Evolutionary conservation across 2,113 vertebrate genomes (phyloP), one percentile per base, ranked within the genome.

Genomic region (Salvator merianae): DNA sequence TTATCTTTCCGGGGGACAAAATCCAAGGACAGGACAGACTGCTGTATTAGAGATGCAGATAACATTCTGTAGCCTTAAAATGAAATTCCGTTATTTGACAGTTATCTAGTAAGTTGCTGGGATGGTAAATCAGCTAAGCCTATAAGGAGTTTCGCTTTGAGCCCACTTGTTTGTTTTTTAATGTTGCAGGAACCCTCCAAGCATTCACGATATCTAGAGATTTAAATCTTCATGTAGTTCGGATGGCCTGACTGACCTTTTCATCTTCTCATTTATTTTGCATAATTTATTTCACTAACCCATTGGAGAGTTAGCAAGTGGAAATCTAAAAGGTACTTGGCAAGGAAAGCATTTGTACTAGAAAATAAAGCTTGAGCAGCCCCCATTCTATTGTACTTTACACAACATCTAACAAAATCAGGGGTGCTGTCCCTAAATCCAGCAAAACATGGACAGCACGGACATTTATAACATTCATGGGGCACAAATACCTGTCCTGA

Each of bases 221-320:
- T 85, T 91, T 86, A 86, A 91, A 50, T 32, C 47, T 81, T 88
- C 40, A 82, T 89, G 77, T 82, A 92, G 77, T 81, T 77, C 77
- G 34, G 59, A 47, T 90, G 87, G 75, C 62, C 90, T 83, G 86
- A 84, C 4, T 91, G 90, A 94, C 91, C 91, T 91, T 92, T 92
- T 81, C 87, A 40, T 86, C 84, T 82, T 89, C 92, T 94, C 91
- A 93, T 93, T 93, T 93, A 93, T 90, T 91, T 91, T 1, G 83
- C 89, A 92, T 93, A 93, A 91, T 90, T 94, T 93, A 92, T 86
- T 90, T 90, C 84, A 38, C 84, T 74, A 90, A 72, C 90, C 88
- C 88, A 86, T 85, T 77, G 85, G 91, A 84, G 87, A 82, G 86
- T 83, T 82, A 70, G 55, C 65, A 83, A 69, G 88, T 83, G 70